A percentile compares a stretch with the other conserved stretches of the same genome.
These are phyloP conservation scores for Andrena bucephala DNA, from an alignment of 2,888 invertebrate species.

Conservation along the genomic window DNA sequence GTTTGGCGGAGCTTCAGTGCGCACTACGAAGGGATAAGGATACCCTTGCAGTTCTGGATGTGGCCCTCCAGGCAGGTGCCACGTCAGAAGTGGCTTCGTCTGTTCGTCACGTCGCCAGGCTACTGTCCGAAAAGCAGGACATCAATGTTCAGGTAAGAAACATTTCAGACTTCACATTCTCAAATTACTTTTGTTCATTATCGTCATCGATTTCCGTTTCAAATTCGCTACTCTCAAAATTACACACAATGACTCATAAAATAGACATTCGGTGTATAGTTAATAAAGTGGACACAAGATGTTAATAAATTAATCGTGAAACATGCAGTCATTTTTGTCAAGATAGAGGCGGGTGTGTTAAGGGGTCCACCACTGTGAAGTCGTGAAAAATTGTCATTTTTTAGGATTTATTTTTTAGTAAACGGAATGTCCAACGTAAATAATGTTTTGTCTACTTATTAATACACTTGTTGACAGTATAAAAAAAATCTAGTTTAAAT, in stretches of 20 bases:
- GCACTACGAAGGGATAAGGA: constrained; percentile 91
- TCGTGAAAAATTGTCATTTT: no score
- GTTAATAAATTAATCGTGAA: no score
- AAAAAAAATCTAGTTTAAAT: no score
- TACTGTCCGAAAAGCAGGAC: constrained; percentile 86
- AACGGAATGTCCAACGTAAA: no score
- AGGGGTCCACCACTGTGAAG: no score
- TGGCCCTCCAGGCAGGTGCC: constrained; percentile 85
- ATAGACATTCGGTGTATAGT: background rate
- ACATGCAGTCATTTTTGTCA: no score
- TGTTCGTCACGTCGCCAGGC: constrained; percentile 87
- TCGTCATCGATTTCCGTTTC: background rate
- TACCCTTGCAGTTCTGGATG: constrained; percentile 86
- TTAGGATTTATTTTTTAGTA: no score
- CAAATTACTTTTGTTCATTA: background rate
- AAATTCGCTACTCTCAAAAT: no score
- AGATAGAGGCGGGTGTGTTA: no score
- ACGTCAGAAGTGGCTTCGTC: constrained; percentile 86
- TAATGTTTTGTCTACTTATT: no score
- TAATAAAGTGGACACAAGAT: no score
- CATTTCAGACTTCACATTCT: background rate
- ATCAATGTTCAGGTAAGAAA: constrained; percentile 76
- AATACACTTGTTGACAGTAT: no score
- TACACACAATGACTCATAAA: background rate
- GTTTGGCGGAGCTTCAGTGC: constrained; percentile 91